Base-by-base conservation (phyloP, 2,113 vertebrate genomes). In the Poicephalus gulielmi region DNA sequence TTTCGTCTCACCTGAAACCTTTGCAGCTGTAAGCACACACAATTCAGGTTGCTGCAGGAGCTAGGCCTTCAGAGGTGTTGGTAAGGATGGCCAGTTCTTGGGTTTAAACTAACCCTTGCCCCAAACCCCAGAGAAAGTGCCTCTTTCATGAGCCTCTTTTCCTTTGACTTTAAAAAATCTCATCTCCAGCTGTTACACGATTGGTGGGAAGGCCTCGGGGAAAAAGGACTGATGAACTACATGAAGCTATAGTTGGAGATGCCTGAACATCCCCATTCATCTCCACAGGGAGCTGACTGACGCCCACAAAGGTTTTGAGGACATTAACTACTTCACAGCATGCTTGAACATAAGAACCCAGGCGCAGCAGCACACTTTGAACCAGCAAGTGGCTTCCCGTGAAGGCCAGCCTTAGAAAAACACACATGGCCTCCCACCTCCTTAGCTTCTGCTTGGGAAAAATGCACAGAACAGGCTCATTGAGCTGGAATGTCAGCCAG, bases 221-320 rank as follows among this genome's bases (percentile, higher is more conserved):
- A 57, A 55, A 87, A 83, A 84, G 33, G 68, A 49, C 69, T 57
- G 73, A 64, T 50, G 66, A 93, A 82, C 55, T 81, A 60, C 60
- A 18, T 10, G 44, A 47, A 88, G 64, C 60, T n/a, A 31, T 7
- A 71, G 57, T 5, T 50, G 2, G 5, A 88, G 94, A 60, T 55
- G 86, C 80, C 57, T 46, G 41, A 88, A 82, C 1, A 41, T 93
- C 77, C 83, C 92, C 80, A 64, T 94, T 97, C 88, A 93, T 71
- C 94, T 63, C 92, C 25, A 5, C 22, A 0, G 92, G 92, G 88
- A 94, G 80, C 80, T 55, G 63, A 52, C 44, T 64, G 77, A 75
- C 69, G 33, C 95, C 94, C 86, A 93, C 94, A 68, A 71, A 64
- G 10, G 4, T 52, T 95, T 63, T 68, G 41, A 71, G 92, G 90